Conservation (phyloP, 2,797 vertebrate genomes). For the Anas bahamensis region DNA sequence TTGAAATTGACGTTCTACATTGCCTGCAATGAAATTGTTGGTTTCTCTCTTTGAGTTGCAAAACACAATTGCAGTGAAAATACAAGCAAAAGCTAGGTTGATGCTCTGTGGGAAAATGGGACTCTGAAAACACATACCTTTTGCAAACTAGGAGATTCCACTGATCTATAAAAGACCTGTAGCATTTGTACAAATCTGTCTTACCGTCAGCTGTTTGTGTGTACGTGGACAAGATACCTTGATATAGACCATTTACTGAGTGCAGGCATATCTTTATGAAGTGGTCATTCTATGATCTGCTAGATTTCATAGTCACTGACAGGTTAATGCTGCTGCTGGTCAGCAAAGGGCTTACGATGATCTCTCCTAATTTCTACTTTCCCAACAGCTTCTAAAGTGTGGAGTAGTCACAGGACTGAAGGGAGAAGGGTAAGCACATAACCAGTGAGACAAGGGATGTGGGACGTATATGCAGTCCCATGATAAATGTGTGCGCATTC, state of each 20-base stretch:
- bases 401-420: not conserved
- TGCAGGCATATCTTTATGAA: not conserved
- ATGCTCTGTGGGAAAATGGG: not conserved
- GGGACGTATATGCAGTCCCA: not conserved
- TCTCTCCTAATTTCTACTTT: not conserved
- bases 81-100: not conserved
- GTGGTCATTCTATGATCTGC: not conserved
- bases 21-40: not conserved
- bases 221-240: accelerated
- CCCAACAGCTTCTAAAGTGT: not conserved
- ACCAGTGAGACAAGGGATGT: not conserved
- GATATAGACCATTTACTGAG: not conserved
- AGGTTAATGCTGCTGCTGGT: not conserved
- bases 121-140: not conserved
- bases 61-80: not conserved
- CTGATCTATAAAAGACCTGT: not conserved
- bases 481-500: not conserved
- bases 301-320: not conserved
- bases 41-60: not conserved
- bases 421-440: not conserved
- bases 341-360: not conserved
- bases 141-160: not conserved
- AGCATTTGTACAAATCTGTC: not conserved
- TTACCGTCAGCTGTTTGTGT: not conserved
- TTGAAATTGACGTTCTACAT: not conserved